Base-by-base conservation (phyloP, 2,797 vertebrate species). In the Liasis olivaceus region DNA sequence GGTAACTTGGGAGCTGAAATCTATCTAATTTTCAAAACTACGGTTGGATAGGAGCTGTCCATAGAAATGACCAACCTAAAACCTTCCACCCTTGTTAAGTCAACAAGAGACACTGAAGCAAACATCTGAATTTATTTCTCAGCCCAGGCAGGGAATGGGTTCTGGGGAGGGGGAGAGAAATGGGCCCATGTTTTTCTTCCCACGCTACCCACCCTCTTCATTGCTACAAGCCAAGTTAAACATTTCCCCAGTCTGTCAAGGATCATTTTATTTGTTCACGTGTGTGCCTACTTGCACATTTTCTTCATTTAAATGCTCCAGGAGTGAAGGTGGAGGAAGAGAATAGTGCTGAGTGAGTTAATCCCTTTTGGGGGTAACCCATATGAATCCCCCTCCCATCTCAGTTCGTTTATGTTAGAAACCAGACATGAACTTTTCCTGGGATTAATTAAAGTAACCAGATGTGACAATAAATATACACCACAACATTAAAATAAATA, bases 221-320 rank as follows among this genome's bases (percentile, higher is more conserved):
- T 28, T 2, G 22, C n/a, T 47, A 81, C 17, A 20, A 54, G 92
- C 92, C 92, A 90, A 90, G 84, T 47, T 62, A 90, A 93, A 93
- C 63, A 87, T 90, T 62, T 87, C n/a, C 28, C 42, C 58, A 72
- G 26, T 87, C 92, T 42, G 89, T 77, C 89, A 62, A 90, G 58
- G 64, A 72, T 89, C 31, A 14, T 47, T 59, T 31, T 81, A 81
- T 85, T 47, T 47, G 60, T 60, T 86, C 84, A 51, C 36, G 54
- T 66, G 31, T 64, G 69, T n/a, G 81, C 26, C 51, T 64, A 14
- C 63, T 42, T 54, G 63, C n/a, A 64, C n/a, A 13, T n/a, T 54
- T 81, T 36, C 63, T 59, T 47, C 62, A 60, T 92, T 63, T 47
- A 12, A 58, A 92, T 42, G 8, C 36, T 31, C 24, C 31, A 56